A percentile compares a stretch with the other conserved stretches of the same genome.
Conservation (phyloP, 2,797 vertebrate genomes). For the Mus spretus region DNA sequence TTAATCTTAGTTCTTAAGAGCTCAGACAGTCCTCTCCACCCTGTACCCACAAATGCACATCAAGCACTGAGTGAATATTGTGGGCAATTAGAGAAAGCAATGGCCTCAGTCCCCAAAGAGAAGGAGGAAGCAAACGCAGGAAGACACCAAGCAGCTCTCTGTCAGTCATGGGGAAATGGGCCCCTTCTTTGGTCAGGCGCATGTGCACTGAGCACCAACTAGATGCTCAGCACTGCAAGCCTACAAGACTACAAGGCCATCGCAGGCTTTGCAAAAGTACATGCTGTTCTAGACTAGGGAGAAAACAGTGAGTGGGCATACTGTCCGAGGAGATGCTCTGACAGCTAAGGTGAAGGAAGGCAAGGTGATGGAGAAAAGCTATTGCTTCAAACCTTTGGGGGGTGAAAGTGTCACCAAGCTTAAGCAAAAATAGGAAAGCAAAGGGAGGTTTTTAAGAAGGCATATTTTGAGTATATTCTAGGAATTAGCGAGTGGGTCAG, state of each 20-base stretch:
- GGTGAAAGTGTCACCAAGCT: neutral
- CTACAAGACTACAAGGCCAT: neutral
- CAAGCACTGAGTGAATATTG: neutral
- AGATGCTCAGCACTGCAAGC: neutral
- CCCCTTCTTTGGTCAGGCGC: neutral
- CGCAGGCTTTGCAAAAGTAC: neutral
- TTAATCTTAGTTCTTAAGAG: slow-evolving; percentile 5
- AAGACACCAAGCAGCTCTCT: neutral
- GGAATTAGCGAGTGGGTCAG: neutral
- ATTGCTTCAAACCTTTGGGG: neutral
- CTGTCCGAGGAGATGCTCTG: neutral
- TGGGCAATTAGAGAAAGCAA: neutral
- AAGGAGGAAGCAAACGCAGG: neutral
- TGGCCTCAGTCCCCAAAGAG: neutral
- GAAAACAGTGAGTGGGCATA: neutral
- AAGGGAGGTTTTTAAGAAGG: neutral
- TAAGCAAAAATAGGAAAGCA: neutral
- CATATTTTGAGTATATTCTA: neutral
- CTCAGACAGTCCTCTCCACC: neutral
- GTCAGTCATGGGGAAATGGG: neutral
- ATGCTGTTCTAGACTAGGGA: neutral
- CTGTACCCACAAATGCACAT: neutral
- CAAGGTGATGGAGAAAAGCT: rapidly evolving
- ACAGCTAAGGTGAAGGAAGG: neutral
- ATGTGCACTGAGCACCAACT: neutral